Percentiles rank a stretch among this genome's conserved stretches.
phyloP scores from a whole-genome alignment of 2,113 vertebrate species.

The Chunga burmeisteri region DNA sequence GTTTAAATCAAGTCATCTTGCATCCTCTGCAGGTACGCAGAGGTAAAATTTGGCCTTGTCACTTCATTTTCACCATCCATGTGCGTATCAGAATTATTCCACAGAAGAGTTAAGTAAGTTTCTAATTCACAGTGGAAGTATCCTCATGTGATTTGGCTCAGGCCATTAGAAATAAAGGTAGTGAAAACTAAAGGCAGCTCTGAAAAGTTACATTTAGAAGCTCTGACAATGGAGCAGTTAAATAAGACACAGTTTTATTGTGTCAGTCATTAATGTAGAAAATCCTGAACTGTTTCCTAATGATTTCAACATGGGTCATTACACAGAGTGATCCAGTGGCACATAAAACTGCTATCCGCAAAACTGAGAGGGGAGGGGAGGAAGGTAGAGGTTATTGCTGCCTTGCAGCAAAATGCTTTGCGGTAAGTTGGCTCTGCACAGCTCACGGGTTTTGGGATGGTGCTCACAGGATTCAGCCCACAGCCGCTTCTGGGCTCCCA shows the following conservation, averaged over 20 bases:
- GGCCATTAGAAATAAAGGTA: neutral
- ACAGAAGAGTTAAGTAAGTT: neutral
- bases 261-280: neutral
- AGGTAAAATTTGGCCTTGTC: neutral
- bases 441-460: neutral
- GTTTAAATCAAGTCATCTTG: neutral
- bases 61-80: neutral
- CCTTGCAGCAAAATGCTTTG: neutral
- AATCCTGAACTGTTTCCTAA: neutral
- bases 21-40: accelerated
- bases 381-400: neutral
- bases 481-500: neutral
- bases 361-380: neutral
- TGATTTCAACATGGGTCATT: neutral
- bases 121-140: neutral
- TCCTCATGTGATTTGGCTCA: neutral
- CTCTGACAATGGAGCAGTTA: neutral
- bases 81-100: neutral
- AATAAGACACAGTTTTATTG: neutral
- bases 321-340: neutral
- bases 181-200: neutral
- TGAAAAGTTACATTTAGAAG: neutral
- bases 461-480: neutral
- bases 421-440: neutral
- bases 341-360: neutral